These are phyloP conservation scores for Rhadina sibilatrix DNA, from an alignment of 2,113 vertebrate genomes.

Conservation along the genomic window DNA sequence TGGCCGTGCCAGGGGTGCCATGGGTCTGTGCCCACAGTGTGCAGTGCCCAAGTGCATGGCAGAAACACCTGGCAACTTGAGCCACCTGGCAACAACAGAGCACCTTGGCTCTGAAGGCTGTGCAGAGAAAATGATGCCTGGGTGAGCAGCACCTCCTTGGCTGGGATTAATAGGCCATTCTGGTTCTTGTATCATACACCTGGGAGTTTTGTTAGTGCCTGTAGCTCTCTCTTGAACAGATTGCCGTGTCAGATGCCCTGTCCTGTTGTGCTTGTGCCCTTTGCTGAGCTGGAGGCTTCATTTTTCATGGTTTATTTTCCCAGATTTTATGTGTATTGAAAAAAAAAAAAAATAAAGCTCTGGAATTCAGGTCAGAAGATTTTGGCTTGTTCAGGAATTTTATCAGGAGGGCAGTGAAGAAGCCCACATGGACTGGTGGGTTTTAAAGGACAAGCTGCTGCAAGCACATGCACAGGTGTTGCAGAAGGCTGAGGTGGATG, in stretches of 20 bases:
- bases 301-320: background rate
- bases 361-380: background rate
- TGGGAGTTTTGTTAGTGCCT: background rate
- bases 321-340: background rate
- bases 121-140: background rate
- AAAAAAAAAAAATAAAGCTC: background rate
- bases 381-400: background rate
- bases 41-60: fast-evolving
- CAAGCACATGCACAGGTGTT: background rate
- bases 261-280: background rate
- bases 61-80: background rate
- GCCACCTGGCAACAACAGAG: too few relatives aligned
- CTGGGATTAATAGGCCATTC: background rate
- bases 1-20: fast-evolving
- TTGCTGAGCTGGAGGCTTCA: background rate
- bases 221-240: background rate
- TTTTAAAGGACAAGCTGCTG: background rate
- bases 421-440: background rate
- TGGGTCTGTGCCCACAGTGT: background rate
- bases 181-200: background rate
- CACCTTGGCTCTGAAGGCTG: background rate
- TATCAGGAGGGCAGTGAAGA: background rate
- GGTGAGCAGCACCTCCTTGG: background rate
- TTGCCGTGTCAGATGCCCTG: background rate
- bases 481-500: background rate